phyloP scores from a whole-genome alignment of 2,888 invertebrate genomes.

The Drosophila fulvimacula region DNA sequence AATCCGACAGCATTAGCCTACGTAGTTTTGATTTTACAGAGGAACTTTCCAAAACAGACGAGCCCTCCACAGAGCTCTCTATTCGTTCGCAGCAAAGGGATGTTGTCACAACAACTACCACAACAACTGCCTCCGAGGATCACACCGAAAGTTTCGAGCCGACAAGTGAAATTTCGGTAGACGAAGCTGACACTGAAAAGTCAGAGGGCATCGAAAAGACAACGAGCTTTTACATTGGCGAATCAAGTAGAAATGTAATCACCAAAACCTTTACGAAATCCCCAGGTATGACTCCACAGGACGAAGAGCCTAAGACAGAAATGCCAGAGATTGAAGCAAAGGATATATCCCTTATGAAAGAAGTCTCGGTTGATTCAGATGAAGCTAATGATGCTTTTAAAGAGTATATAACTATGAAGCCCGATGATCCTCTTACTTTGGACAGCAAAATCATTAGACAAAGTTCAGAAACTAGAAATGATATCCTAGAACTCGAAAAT shows the following conservation, averaged over 20 bases:
- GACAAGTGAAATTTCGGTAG: slow-evolving; percentile 77
- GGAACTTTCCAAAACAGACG: slow-evolving; percentile 80
- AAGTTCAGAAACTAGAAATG: slow-evolving; percentile 83
- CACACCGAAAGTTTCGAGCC: slow-evolving; percentile 79
- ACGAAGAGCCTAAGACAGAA: slow-evolving; percentile 52
- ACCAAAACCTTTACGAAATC: slow-evolving; percentile 80
- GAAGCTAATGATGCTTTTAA: slow-evolving; percentile 79
- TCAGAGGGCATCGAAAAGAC: slow-evolving; percentile 64
- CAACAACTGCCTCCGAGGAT: slow-evolving; percentile 78
- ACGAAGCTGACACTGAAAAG: slow-evolving; percentile 75
- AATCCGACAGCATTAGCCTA: slow-evolving; percentile 80
- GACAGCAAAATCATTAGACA: slow-evolving; percentile 81
- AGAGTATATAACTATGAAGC: slow-evolving; percentile 80
- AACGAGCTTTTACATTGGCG: slow-evolving; percentile 84
- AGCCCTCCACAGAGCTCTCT: slow-evolving; percentile 79
- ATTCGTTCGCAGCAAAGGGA: slow-evolving; percentile 71
- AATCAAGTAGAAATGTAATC: slow-evolving; percentile 84
- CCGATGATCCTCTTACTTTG: slow-evolving; percentile 47
- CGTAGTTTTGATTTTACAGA: slow-evolving; percentile 82
- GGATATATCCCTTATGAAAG: slow-evolving; percentile 70
- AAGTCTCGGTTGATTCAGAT: slow-evolving; percentile 76
- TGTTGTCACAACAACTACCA: slow-evolving; percentile 65
- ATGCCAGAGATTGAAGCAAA: slow-evolving; percentile 66
- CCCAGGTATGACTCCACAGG: slow-evolving; percentile 59
- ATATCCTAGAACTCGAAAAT: slow-evolving; percentile 79